Evolutionary conservation across 30 jellyfish, hydroid and myxozoan species (phyloP).

Genomic region (Catostylus mosaicus): DNA sequence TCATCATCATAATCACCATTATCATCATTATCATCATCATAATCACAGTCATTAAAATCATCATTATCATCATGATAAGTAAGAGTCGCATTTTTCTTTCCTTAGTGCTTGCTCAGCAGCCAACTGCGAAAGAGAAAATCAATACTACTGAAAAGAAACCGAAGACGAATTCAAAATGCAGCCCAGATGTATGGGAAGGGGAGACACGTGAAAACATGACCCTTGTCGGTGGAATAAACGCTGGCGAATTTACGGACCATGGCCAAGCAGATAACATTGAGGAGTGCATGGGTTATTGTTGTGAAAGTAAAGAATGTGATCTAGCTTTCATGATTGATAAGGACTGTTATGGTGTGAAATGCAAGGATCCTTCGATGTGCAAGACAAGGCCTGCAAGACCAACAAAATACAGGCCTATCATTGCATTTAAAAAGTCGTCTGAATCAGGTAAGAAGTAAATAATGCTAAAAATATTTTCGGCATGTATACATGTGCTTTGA

Average conservation of each 20-base stretch:
- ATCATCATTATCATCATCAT: too few species aligned
- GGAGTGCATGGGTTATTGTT: constrained; percentile 95
- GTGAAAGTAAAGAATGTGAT: constrained; percentile 90
- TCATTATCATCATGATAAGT: neutral
- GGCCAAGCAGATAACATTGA: constrained; percentile 79
- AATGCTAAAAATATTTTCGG: too few species aligned
- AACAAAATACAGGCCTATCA: constrained; percentile 84
- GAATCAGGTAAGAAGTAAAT: constrained; percentile 77
- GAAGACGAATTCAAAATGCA: constrained; percentile 50
- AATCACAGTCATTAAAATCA: neutral
- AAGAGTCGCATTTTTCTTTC: neutral
- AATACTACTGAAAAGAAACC: constrained; percentile 4
- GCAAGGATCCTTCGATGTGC: constrained; percentile 82
- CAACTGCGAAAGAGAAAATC: neutral
- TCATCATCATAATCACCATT: too few species aligned
- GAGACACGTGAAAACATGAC: constrained; percentile 72
- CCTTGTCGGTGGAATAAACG: constrained; percentile 90
- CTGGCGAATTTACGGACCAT: constrained; percentile 96
- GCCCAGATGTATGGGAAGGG: constrained; percentile 86
- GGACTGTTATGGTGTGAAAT: constrained; percentile 89
- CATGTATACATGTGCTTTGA: too few species aligned
- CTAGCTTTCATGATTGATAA: constrained; percentile 93
- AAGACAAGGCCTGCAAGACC: constrained; percentile 92
- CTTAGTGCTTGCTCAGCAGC: constrained; percentile 20
- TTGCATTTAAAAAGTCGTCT: constrained; percentile 84